phyloP scores from a whole-genome alignment of 2,888 invertebrate genomes.

The Agriopis marginaria region DNA sequence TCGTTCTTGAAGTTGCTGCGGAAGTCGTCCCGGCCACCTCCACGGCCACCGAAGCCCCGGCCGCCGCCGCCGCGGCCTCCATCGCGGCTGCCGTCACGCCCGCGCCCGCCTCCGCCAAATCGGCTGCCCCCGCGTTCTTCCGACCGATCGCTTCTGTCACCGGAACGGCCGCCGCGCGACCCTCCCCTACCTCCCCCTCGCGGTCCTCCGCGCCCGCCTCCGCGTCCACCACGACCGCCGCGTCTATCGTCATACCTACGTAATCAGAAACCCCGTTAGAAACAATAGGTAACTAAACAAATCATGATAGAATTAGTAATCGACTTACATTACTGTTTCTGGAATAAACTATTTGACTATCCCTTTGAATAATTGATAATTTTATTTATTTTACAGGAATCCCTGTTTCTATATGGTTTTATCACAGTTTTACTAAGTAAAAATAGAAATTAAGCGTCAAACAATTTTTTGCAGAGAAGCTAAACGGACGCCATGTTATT shows the following conservation, averaged over 20 bases:
- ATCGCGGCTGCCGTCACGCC: conserved; percentile 59
- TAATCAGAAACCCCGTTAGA: conserved; percentile 40
- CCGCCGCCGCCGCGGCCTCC: conserved; percentile 69
- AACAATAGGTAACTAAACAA: conserved; percentile 35
- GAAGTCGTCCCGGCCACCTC: conserved; percentile 70
- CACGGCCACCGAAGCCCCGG: conserved; percentile 70
- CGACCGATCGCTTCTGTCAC: conserved; percentile 69
- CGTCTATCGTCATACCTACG: conserved; percentile 84
- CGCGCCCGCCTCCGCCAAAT: conserved; percentile 57
- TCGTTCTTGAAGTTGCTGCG: conserved; percentile 86
- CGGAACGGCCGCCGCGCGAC: conserved; percentile 70
- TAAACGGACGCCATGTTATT: conserved; percentile 59
- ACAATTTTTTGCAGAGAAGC: conserved; percentile 33
- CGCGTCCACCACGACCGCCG: conserved; percentile 78
- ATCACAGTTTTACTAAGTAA: conserved; percentile 25
- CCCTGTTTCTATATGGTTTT: conserved; percentile 16
- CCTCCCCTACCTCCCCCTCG: conserved; percentile 68
- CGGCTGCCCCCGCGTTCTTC: conserved; percentile 75
- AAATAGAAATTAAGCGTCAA: conserved; percentile 14
- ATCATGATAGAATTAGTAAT: conserved; percentile 26
- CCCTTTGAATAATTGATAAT: conserved; percentile 9
- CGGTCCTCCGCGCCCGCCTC: conserved; percentile 68
- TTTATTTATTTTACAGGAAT: conserved; percentile 13
- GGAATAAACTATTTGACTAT: conserved; percentile 23
- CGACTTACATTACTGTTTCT: conserved; percentile 64